A percentile compares a stretch with the other conserved stretches of the same genome.
Evolutionary conservation across 1,140 invertebrate genomes (phyloP).

Genomic region (Bombus haemorrhoidalis): DNA sequence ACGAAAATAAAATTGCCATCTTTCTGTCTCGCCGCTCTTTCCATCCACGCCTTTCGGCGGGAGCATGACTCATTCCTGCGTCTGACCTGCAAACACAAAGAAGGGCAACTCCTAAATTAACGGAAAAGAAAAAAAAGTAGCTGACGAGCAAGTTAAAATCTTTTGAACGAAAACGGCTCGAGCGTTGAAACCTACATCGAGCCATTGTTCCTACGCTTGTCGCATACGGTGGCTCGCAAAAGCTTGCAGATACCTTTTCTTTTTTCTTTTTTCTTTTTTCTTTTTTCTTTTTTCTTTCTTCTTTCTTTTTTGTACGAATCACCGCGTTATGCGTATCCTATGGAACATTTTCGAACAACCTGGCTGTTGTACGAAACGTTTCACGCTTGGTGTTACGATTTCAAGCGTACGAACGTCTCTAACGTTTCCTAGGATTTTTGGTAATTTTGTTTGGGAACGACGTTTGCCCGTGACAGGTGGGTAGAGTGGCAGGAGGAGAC

Average conservation of each 20-base stretch:
- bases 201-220: background rate
- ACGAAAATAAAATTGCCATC: constrained; percentile 69
- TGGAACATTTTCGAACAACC: no score
- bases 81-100: constrained; percentile 35
- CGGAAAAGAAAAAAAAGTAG: background rate
- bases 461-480: background rate
- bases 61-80: constrained; percentile 18
- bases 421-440: background rate
- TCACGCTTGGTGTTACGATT: no score
- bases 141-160: background rate
- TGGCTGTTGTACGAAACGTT: no score
- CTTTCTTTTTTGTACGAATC: no score
- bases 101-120: constrained; percentile 21
- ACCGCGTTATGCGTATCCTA: no score
- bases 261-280: no score
- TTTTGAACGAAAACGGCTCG: background rate
- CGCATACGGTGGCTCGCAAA: background rate
- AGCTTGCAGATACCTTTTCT: background rate
- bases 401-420: background rate
- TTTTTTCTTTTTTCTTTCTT: no score
- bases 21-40: constrained; percentile 61
- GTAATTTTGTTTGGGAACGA: background rate
- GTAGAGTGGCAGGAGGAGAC: no score
- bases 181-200: background rate
- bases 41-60: constrained; percentile 53